phyloP scores from a whole-genome alignment of 2,888 invertebrate genomes.

The Molanna angustata region DNA sequence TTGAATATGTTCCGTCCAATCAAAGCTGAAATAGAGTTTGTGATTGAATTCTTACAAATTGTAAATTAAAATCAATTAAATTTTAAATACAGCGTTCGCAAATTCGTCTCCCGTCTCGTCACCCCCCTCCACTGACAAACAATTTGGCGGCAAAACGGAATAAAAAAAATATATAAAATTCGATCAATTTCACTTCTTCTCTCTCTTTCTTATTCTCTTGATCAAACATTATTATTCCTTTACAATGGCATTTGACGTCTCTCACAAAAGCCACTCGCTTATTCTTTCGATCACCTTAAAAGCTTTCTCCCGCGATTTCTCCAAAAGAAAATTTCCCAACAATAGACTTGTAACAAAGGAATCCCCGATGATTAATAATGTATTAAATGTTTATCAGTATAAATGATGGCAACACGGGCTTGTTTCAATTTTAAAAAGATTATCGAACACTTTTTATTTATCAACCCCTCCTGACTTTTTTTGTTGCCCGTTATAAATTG shows the following conservation, averaged over 20 bases:
- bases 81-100: too few relatives aligned
- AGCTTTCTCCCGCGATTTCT: background rate
- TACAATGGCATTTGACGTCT: slow-evolving; percentile 2
- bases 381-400: slow-evolving; percentile 3
- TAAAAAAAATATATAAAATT: too few relatives aligned
- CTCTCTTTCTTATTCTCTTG: too few relatives aligned
- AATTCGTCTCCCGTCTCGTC: background rate
- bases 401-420: background rate
- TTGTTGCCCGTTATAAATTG: too few relatives aligned
- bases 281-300: background rate
- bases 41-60: too few relatives aligned
- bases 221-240: slow-evolving; percentile 5
- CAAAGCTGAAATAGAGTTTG: too few relatives aligned
- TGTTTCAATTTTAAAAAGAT: too few relatives aligned
- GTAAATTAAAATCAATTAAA: too few relatives aligned
- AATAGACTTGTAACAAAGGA: background rate
- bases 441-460: too few relatives aligned
- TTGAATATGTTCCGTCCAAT: too few relatives aligned
- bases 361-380: background rate
- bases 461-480: too few relatives aligned
- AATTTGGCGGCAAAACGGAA: background rate
- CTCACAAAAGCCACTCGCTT: slow-evolving; percentile 9
- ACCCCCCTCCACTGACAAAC: background rate
- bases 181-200: slow-evolving; percentile 7
- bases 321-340: background rate